A percentile compares a stretch with the other conserved stretches of the same genome.
Conservation (phyloP, 1,140 invertebrate species). For the Platorchestia sp. region DNA sequence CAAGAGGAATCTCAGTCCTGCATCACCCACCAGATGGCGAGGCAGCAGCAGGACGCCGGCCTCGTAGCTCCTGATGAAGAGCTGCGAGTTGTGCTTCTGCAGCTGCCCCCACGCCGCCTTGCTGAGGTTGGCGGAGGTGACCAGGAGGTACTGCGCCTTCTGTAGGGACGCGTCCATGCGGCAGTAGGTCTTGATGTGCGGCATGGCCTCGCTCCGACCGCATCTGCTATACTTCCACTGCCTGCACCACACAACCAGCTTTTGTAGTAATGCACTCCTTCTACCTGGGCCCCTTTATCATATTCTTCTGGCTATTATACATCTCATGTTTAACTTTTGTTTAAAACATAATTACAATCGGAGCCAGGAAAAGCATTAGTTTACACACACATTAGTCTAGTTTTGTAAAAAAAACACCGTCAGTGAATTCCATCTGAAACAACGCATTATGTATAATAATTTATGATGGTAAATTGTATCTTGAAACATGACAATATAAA, state of each 20-base stretch:
- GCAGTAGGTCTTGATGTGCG: conserved; percentile 94
- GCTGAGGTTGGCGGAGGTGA: conserved; percentile 94
- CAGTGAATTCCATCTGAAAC: too few relatives aligned
- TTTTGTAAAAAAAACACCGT: too few relatives aligned
- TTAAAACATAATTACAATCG: too few relatives aligned
- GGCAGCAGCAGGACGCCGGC: conserved; percentile 92
- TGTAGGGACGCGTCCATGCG: conserved; percentile 79
- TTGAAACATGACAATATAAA: too few relatives aligned
- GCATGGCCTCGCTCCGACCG: conserved; percentile 80
- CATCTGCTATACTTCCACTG: background rate
- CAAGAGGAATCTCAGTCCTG: too few relatives aligned
- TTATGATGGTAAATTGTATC: too few relatives aligned
- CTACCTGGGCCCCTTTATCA: background rate
- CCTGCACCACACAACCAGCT: background rate
- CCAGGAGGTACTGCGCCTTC: conserved; percentile 83
- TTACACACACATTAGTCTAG: too few relatives aligned
- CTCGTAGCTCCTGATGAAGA: conserved; percentile 90
- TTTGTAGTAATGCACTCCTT: background rate
- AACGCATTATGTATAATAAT: too few relatives aligned
- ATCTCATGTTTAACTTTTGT: too few relatives aligned
- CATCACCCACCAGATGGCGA: conserved; percentile 82
- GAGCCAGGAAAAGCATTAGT: too few relatives aligned
- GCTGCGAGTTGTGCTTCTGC: conserved; percentile 77
- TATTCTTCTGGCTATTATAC: background rate
- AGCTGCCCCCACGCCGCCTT: conserved; percentile 93